Evolutionary conservation across 2,797 vertebrate genomes (phyloP), one percentile per base, ranked within the genome.

Genomic region (Antrozous pallidus): DNA sequence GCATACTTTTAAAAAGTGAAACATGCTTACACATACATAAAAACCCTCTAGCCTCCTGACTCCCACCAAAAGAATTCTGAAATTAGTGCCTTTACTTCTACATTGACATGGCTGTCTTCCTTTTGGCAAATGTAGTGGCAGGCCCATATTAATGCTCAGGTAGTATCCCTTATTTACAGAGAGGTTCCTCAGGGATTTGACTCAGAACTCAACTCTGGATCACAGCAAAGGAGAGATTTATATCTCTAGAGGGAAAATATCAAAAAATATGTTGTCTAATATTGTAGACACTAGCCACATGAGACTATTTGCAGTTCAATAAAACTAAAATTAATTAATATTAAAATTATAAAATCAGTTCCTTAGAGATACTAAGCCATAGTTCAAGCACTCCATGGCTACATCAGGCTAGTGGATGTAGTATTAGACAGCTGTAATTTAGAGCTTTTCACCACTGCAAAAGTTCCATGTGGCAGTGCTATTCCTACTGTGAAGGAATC

Each of bases 21-120:
- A 80, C 26, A 36, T 69, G 47, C 24, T 88, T n/a, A 77, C 7
- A 67, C 17, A 67, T 17, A 83, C 31, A 51, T 6, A 84, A 31
- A 26, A 69, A n/a, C 13, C 4, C 36, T 71, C n/a, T 63, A 40
- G 54, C 38, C 24, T 71, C 74, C 69, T 77, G 63, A 87, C 77
- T 96, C 28, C 31, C 36, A 67, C 20, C 26, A 82, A 63, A 88
- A 24, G 36, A 90, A 91, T 88, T 93, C 86, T 85, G 63, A 94
- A 94, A 78, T 65, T 56, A 49, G 51, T 82, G 45, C 31, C 87
- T 77, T 93, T 75, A 26, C 40, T 56, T 93, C 17, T 17, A 75
- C 40, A 54, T 70, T 40, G 67, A 78, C 80, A 54, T 16, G 61
- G 31, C 81, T 54, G n/a, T 18, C 73, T n/a, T 65, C 90, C 36